Evolutionary conservation across 2,888 invertebrate genomes (phyloP).

Genomic region (Campopleginae sp.): DNA sequence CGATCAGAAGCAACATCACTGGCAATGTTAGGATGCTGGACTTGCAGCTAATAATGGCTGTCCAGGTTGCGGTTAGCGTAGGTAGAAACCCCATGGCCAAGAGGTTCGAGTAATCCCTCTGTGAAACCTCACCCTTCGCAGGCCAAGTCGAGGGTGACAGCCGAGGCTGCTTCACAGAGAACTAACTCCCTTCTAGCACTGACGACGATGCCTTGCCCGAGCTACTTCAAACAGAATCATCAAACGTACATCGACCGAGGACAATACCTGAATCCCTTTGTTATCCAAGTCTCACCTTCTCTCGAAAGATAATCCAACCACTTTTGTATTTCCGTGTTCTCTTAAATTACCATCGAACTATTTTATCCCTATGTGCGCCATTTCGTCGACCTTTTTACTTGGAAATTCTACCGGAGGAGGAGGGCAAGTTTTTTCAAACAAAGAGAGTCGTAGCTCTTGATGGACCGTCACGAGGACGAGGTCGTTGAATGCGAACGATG

Average conservation of each 20-base stretch:
- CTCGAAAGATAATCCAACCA: slow-evolving; percentile 66
- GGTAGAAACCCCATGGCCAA: slow-evolving; percentile 74
- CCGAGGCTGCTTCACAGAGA: slow-evolving; percentile 51
- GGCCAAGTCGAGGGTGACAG: slow-evolving; percentile 79
- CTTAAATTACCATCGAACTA: slow-evolving; percentile 44
- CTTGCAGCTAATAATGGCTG: slow-evolving; percentile 80
- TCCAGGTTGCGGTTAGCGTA: slow-evolving; percentile 81
- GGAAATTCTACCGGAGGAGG: not conserved
- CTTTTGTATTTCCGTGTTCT: slow-evolving; percentile 29
- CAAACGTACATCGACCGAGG: slow-evolving; percentile 81
- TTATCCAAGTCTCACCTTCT: slow-evolving; percentile 69
- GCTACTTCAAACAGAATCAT: slow-evolving; percentile 82
- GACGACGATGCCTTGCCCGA: slow-evolving; percentile 69
- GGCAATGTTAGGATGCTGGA: slow-evolving; percentile 60
- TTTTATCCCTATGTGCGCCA: slow-evolving; percentile 24
- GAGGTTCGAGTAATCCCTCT: slow-evolving; percentile 81
- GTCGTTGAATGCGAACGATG: not conserved
- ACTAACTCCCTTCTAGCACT: slow-evolving; percentile 43
- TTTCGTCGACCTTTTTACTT: not conserved
- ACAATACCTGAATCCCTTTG: slow-evolving; percentile 79
- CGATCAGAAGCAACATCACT: slow-evolving; percentile 59
- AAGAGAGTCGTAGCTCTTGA: not conserved
- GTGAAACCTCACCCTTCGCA: slow-evolving; percentile 78
- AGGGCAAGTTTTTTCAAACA: not conserved
- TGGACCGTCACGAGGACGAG: not conserved